Evolutionary conservation across 37 sponge, comb jelly and placozoan genomes (phyloP), one percentile per base, ranked within the genome.

Genomic region (Corticium candelabrum): DNA sequence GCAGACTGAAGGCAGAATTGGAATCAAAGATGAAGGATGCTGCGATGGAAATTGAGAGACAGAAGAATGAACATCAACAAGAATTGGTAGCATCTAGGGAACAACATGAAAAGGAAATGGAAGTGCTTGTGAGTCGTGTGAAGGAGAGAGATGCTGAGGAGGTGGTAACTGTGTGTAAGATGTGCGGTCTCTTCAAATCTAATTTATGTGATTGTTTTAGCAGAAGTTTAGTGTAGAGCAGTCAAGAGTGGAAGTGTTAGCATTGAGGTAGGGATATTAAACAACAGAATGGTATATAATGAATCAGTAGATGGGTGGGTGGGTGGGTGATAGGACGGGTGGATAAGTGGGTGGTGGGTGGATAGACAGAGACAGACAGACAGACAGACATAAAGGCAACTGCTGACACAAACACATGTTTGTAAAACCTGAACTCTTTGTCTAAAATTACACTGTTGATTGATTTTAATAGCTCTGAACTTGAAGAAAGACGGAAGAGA

Each of bases 1-100:
- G 78, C 70, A 79, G 68, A 38, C 38, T 85, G 37, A 33, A 81
- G 1, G 39, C 71, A 74, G 79, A 83, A 32, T 77, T 82, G 40
- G 34, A 82, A 0, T 1, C 76, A 27, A 33, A 76, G 40, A 82
- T 0, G 1, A 7, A 3, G 57, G 7, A 29, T 1, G 4, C n/a
- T 2, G 4, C 21, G 30, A 34, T 27, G 1, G 56, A 74, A 5
- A 72, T 37, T 1, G 56, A 77, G 38, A 43, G 0, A 7, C 4
- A 39, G 50, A 30, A 75, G 31, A n/a, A 74, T 35, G 75, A 77
- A 57, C 1, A 69, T 37, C 4, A 2, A 0, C 73, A 77, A 83
- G 62, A 50, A 11, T 11, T 21, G 15, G 62, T 27, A 11, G 62
- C 21, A 11, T 11, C 21, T 21, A 50, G 21, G 21, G 62, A 50